Evolutionary conservation across 2,113 vertebrate species (phyloP), one percentile per base, ranked within the genome.

Genomic region (Clarias gariepinus): DNA sequence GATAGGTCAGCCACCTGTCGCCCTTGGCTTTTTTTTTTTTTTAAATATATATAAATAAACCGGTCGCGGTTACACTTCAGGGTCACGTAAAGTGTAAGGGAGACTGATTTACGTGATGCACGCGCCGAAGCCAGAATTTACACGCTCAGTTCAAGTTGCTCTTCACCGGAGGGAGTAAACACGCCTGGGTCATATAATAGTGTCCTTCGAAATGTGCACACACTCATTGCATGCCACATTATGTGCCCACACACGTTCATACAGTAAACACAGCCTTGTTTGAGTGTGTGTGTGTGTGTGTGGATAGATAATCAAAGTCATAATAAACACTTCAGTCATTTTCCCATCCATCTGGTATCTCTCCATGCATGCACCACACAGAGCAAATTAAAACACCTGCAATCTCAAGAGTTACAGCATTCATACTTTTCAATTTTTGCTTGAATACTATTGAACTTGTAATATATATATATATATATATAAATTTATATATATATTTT

Each of bases 1-100:
- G n/a, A 82, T 82, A 82, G 25, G 61, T 82, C 80, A 52, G 80
- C 61, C 80, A 82, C 80, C 16, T 82, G 80, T 63, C 80, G 36
- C 60, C 60, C 30, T 81, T 82, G 60, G 11, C 12, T 60, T 61
- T 64, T 82, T 47, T 74, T 76, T 76, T n/a, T 69, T 41, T 52
- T 76, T 47, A 36, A 2, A 3, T 36, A 36, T 74, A 52, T 25
- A 28, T 69, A 47, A 7, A 79, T 81, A 63, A 36, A 23, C 19
- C 33, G 33, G 58, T 60, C 61, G 78, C 60, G 78, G 78, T 36
- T 41, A 0, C 30, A 63, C 79, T 63, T 3, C 21, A 63, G 79
- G 79, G 58, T 81, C 79, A 63, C 4, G 58, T 63, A 15, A 36
- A 81, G 57, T 81, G 18, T 60, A 23, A 6, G 25, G 9, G 53